phyloP scores from a whole-genome alignment of 2,113 vertebrate genomes.

The Potamarius usumacintae region DNA sequence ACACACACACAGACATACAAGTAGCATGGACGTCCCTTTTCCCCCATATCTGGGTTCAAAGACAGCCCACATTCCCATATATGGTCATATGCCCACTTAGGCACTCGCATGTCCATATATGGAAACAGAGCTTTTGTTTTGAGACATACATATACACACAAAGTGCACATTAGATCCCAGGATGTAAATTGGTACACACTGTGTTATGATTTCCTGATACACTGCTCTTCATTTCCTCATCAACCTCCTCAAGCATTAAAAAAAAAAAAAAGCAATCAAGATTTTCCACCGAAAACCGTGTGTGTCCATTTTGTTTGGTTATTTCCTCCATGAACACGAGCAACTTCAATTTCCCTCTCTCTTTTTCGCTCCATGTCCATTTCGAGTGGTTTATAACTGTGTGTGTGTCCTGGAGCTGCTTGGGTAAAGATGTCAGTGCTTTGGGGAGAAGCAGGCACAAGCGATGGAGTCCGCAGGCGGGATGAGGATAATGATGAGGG shows the following conservation, averaged over 20 bases:
- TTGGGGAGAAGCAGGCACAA: slow-evolving; percentile 41
- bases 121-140: neutral
- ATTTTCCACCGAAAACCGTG: neutral
- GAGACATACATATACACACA: neutral
- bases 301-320: neutral
- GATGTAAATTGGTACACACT: neutral
- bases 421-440: slow-evolving; percentile 42
- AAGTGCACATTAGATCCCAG: neutral
- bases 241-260: neutral
- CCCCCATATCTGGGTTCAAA: neutral
- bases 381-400: neutral
- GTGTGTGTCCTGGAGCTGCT: slow-evolving; percentile 39
- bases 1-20: neutral
- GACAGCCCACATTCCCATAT: neutral
- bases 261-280: neutral
- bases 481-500: slow-evolving; percentile 66
- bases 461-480: slow-evolving; percentile 53
- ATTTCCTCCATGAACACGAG: neutral
- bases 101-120: neutral
- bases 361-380: neutral
- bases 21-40: neutral
- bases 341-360: neutral
- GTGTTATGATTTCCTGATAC: neutral
- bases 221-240: neutral
- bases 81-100: neutral